Percentiles rank a stretch among this genome's conserved stretches.
Evolutionary conservation across 2,113 vertebrate genomes (phyloP).

Genomic region (Microcebus murinus): DNA sequence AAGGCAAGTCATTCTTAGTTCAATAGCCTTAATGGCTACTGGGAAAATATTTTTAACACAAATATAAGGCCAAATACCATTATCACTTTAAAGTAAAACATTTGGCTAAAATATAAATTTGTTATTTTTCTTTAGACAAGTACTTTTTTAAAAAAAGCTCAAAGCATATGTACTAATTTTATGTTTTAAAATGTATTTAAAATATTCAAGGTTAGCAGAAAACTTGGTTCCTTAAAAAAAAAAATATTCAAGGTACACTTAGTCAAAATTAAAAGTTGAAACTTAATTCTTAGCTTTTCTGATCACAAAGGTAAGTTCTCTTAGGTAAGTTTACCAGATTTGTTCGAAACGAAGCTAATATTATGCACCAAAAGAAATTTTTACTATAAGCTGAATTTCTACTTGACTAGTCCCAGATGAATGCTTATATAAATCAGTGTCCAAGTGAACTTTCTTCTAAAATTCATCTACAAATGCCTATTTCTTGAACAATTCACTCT

Average conservation of each 20-base stretch:
- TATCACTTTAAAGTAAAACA: neutral
- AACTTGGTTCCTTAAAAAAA: no score
- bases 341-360: conserved; percentile 24
- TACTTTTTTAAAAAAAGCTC: neutral
- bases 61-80: neutral
- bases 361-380: neutral
- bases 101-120: neutral
- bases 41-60: conserved; percentile 22
- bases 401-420: neutral
- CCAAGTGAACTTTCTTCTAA: neutral
- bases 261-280: neutral
- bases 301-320: neutral
- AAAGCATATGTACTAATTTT: neutral
- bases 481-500: neutral
- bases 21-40: neutral
- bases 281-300: neutral
- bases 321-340: neutral
- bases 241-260: neutral
- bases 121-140: neutral
- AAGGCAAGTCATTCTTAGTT: conserved; percentile 23
- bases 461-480: neutral
- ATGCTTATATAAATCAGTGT: neutral
- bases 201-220: conserved; percentile 5
- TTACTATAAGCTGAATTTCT: neutral
- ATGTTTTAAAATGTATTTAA: conserved; percentile 7